Conservation (phyloP, 2,113 vertebrate species). For the Prunella fulvescens region DNA sequence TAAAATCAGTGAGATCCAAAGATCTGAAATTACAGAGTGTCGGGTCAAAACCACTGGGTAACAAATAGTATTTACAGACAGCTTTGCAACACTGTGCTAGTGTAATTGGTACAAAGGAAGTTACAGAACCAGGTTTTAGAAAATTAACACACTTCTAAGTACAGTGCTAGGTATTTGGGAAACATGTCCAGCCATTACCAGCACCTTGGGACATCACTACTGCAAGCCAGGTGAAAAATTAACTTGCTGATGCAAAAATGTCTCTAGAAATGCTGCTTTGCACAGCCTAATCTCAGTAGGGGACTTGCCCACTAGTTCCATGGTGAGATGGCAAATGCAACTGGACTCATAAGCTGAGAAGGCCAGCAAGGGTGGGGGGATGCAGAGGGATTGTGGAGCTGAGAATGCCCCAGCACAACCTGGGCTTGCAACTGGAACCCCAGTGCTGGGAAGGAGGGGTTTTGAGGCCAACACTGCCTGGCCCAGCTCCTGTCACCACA, state of each 20-base stretch:
- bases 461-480: no score
- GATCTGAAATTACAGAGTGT: neutral
- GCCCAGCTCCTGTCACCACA: rapidly evolving
- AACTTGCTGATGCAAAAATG: neutral
- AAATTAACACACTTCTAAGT: neutral
- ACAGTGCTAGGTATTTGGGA: no score
- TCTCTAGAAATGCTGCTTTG: neutral
- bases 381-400: neutral
- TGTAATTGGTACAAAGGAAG: neutral
- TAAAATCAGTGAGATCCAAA: neutral
- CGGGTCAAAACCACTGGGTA: neutral
- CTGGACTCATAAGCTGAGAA: neutral
- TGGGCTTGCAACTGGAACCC: neutral
- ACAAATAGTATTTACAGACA: neutral
- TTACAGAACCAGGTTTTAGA: neutral
- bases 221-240: neutral
- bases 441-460: neutral
- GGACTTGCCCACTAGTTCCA: rapidly evolving
- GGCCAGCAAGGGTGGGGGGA: rapidly evolving
- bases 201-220: neutral
- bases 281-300: neutral
- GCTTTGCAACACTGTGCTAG: neutral
- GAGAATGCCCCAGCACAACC: neutral
- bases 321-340: rapidly evolving
- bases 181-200: neutral